Evolutionary conservation across 2,888 invertebrate genomes (phyloP), one percentile per base, ranked within the genome.

Genomic region (Spisula subtruncata): DNA sequence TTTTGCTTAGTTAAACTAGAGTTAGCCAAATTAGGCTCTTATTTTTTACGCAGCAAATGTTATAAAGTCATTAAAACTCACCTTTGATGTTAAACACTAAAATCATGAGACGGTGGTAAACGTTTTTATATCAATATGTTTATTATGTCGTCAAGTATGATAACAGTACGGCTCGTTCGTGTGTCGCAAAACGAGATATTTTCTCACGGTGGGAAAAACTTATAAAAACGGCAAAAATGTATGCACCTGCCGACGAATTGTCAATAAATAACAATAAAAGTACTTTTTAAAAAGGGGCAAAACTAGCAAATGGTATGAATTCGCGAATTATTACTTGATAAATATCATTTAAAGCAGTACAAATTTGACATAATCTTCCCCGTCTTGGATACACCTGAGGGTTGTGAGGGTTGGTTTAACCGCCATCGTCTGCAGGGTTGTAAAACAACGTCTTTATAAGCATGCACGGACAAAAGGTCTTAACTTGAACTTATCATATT

Each of bases 291-390:
- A 71, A 29, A 75, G 18, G 75, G 35, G 75, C 35, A 75, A 46
- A 48, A n/a, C 46, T n/a, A 20, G 46, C 16, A 84, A 83, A 18
- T 8, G 46, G 51, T 25, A 48, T 71, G 66, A 75, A 82, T 83
- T 75, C 41, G 46, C 41, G 12, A 18, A 29, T 75, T 81, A 75
- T 82, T 66, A 54, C 54, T 83, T 60, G 41, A 81, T 82, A 82
- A 87, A 87, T 87, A 81, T 71, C 48, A 82, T 82, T 87, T 87
- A 87, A 51, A 32, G 41, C 41, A 51, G 0, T 29, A 35, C 48
- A 48, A 54, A 48, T 20, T 81, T 87, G 35, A 87, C n/a, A 82
- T n/a, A 25, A 29, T 51, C 16, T 75, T 32, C 10, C 16, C 25
- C 20, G 48, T n/a, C 32, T 8, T 54, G 82, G 87, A 29, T 46